Conservation (phyloP, 2,888 invertebrate species). For the Deilephila elpenor region DNA sequence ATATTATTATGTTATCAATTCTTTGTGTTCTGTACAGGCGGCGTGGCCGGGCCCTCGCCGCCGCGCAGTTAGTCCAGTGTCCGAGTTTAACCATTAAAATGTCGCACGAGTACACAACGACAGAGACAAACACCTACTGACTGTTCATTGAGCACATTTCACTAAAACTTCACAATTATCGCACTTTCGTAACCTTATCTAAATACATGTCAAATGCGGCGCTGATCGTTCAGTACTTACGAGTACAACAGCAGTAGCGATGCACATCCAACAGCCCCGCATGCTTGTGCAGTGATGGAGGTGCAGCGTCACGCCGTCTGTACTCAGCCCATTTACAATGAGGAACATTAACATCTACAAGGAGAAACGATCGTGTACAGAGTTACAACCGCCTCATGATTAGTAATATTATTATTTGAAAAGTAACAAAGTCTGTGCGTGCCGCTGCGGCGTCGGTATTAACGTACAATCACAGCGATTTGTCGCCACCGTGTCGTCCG, state of each 20-base stretch:
- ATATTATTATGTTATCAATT: slow-evolving; percentile 32
- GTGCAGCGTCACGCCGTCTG: background rate
- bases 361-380: background rate
- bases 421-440: slow-evolving; percentile 28
- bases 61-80: background rate
- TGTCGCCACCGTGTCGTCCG: slow-evolving; percentile 48
- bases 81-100: background rate
- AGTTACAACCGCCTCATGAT: slow-evolving; percentile 6
- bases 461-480: slow-evolving; percentile 52
- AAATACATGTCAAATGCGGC: background rate
- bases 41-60: background rate
- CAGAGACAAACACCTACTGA: background rate
- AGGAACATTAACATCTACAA: background rate
- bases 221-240: background rate
- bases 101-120: background rate
- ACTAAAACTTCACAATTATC: slow-evolving; percentile 35
- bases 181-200: background rate
- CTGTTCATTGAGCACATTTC: slow-evolving; percentile 42
- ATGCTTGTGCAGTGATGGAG: background rate
- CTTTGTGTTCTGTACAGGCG: slow-evolving; percentile 19
- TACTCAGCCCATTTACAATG: background rate
- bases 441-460: slow-evolving; percentile 3
- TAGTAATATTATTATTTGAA: slow-evolving; percentile 13
- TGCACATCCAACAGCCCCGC: background rate
- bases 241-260: background rate